Conservation (phyloP, 2,797 vertebrate species). For the Hylomyscus alleni region DNA sequence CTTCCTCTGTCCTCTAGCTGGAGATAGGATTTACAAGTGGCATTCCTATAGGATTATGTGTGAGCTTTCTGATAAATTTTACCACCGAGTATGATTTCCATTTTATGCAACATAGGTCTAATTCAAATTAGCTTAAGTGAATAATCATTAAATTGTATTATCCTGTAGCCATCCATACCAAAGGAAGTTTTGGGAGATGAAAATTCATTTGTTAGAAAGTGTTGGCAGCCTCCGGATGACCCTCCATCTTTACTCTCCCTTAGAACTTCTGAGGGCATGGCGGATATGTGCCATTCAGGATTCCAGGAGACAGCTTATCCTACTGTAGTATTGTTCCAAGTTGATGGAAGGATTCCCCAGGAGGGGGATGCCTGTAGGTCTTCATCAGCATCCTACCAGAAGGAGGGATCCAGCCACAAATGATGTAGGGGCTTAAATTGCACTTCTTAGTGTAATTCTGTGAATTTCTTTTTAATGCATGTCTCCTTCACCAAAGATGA, state of each 20-base stretch:
- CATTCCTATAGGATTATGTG: conserved; percentile 52
- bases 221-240: conserved; percentile 55
- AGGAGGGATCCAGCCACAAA: conserved; percentile 84
- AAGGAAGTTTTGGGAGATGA: conserved; percentile 56
- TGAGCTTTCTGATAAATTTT: conserved; percentile 58
- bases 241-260: conserved; percentile 82
- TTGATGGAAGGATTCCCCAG: conserved; percentile 87
- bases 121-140: conserved; percentile 75
- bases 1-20: not conserved
- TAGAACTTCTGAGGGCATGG: conserved; percentile 85
- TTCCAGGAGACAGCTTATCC: conserved; percentile 85
- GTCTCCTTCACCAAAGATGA: conserved; percentile 85
- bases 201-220: conserved; percentile 71
- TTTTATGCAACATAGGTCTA: conserved; percentile 58
- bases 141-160: conserved; percentile 72
- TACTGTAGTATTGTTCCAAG: conserved; percentile 87
- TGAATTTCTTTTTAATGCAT: conserved; percentile 86
- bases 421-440: conserved; percentile 84
- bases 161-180: conserved; percentile 46
- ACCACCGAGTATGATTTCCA: conserved; percentile 64
- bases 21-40: conserved; percentile 60
- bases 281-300: conserved; percentile 83
- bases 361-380: conserved; percentile 87
- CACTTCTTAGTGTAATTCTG: conserved; percentile 85
- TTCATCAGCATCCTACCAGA: conserved; percentile 85